phyloP scores from a whole-genome alignment of 2,113 vertebrate genomes.

The Rhea pennata region DNA sequence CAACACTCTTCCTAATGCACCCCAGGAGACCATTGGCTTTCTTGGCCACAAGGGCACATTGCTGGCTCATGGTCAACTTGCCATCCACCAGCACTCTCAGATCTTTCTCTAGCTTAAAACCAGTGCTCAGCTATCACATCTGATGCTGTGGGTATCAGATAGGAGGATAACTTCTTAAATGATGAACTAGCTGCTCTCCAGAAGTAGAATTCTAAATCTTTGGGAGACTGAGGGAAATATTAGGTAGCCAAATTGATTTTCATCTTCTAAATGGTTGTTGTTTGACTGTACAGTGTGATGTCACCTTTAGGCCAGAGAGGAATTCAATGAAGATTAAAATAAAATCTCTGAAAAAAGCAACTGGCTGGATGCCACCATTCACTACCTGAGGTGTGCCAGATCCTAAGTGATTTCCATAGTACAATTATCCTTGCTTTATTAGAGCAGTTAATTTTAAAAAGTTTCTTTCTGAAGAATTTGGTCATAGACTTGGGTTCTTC shows the following conservation, averaged over 20 bases:
- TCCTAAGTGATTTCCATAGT: neutral
- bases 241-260: neutral
- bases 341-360: neutral
- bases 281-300: neutral
- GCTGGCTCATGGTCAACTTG: no score
- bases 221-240: neutral
- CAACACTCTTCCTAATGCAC: no score
- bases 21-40: no score
- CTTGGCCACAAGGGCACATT: no score
- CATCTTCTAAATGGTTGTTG: neutral
- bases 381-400: neutral
- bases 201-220: neutral
- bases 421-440: neutral
- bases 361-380: neutral
- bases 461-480: neutral
- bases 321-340: neutral
- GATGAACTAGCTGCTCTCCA: neutral
- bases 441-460: neutral
- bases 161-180: neutral
- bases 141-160: rapidly evolving
- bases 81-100: no score
- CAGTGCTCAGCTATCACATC: neutral
- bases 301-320: neutral
- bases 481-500: neutral
- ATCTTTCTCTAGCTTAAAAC: neutral